A percentile compares a stretch with the other conserved stretches of the same genome.
phyloP scores from a whole-genome alignment of 1,140 invertebrate genomes.

The Wasmannia auropunctata region DNA sequence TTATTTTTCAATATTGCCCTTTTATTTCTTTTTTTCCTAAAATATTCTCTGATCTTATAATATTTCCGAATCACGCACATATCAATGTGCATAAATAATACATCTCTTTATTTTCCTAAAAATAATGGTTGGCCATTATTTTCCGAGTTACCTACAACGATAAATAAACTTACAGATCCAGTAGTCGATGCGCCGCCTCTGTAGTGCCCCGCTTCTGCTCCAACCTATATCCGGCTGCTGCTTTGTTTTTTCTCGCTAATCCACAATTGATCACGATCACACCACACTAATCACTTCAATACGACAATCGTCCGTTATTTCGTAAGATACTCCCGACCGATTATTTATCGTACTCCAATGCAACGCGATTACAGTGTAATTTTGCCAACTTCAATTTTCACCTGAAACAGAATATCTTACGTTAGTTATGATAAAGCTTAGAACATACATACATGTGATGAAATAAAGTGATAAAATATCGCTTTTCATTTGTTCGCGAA shows the following conservation, averaged over 20 bases:
- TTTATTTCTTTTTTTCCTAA: background rate
- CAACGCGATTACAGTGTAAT: background rate
- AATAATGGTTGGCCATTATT: slow-evolving; percentile 1
- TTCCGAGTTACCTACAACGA: background rate
- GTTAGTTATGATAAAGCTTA: no score
- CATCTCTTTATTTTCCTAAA: background rate
- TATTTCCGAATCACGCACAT: background rate
- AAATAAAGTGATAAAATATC: no score
- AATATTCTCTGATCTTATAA: background rate
- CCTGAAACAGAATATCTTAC: background rate
- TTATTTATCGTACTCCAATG: background rate
- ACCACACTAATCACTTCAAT: background rate
- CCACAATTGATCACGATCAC: background rate
- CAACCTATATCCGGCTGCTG: background rate
- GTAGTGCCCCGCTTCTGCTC: background rate
- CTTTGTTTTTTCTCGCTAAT: background rate
- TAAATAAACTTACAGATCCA: slow-evolving; percentile 14
- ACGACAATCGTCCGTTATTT: background rate
- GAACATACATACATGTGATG: no score
- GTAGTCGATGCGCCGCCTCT: background rate
- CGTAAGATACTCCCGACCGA: background rate
- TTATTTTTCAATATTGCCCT: background rate
- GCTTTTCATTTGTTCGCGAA: no score
- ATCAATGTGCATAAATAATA: background rate
- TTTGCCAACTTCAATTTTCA: background rate